phyloP scores from a whole-genome alignment of 1,140 invertebrate species.

The Dendrolimus punctatus region DNA sequence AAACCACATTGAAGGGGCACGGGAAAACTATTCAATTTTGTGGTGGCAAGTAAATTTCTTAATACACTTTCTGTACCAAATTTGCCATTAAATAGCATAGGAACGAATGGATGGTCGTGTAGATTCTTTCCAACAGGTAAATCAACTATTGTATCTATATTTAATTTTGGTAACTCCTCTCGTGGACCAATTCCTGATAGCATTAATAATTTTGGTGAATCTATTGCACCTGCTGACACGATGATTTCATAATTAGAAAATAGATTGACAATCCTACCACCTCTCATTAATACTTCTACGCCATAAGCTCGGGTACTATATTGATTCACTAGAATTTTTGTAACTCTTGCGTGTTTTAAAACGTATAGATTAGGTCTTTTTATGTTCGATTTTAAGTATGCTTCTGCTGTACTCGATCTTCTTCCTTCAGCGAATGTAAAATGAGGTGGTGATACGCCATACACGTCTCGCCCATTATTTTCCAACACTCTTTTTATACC shows the following conservation, averaged over 20 bases:
- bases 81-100: conserved; percentile 37
- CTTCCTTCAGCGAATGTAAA: conserved; percentile 75
- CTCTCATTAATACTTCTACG: conserved; percentile 71
- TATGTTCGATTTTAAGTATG: conserved; percentile 72
- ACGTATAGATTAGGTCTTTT: conserved; percentile 72
- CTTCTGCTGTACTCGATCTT: conserved; percentile 75
- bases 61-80: conserved; percentile 27
- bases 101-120: conserved; percentile 72
- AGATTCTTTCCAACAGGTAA: conserved; percentile 82
- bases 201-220: conserved; percentile 78
- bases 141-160: conserved; percentile 72
- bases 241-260: conserved; percentile 73
- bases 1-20: conserved; percentile 38
- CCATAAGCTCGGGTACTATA: conserved; percentile 74
- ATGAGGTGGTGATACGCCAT: conserved; percentile 53
- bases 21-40: conserved; percentile 38
- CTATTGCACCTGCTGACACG: conserved; percentile 76
- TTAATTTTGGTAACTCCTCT: conserved; percentile 71
- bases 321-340: conserved; percentile 78
- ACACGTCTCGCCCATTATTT: conserved; percentile 40
- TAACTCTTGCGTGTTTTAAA: conserved; percentile 41
- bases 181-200: conserved; percentile 80
- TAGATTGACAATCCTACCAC: conserved; percentile 62
- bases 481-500: conserved; percentile 41
- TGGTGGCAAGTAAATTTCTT: conserved; percentile 30